phyloP scores from a whole-genome alignment of 1,140 invertebrate species.

The Achroia grisella region DNA sequence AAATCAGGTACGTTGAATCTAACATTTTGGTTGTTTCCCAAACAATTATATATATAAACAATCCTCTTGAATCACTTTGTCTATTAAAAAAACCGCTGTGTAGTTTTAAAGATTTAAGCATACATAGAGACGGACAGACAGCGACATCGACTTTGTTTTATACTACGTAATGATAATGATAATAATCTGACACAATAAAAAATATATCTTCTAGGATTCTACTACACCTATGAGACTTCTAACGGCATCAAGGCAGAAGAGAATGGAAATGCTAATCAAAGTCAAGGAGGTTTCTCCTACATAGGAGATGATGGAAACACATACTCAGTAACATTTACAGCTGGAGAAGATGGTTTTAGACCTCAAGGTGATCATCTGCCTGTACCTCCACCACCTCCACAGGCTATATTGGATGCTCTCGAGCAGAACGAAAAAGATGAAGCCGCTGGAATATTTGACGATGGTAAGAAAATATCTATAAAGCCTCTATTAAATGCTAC shows the following conservation, averaged over 20 bases:
- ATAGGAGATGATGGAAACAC: constrained; percentile 79
- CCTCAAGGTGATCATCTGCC: constrained; percentile 83
- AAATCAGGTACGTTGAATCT: no score
- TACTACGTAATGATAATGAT: no score
- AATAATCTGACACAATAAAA: not conserved
- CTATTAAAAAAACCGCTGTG: no score
- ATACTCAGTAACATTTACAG: constrained; percentile 81
- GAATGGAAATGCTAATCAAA: constrained; percentile 26
- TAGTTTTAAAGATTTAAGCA: no score
- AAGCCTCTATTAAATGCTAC: not conserved
- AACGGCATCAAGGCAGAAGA: constrained; percentile 53
- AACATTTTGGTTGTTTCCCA: no score
- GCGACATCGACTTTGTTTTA: no score
- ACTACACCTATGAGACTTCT: constrained; percentile 50
- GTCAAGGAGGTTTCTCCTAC: constrained; percentile 45
- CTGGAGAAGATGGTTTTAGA: constrained; percentile 85
- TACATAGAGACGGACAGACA: no score
- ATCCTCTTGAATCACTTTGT: no score
- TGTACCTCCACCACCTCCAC: constrained; percentile 82
- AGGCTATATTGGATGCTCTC: constrained; percentile 53
- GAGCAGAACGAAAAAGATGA: constrained; percentile 54
- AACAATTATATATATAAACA: no score
- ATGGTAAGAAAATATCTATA: constrained; percentile 30
- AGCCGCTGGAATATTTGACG: constrained; percentile 62
- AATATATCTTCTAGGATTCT: constrained; percentile 35